phyloP scores from a whole-genome alignment of 1,140 invertebrate genomes.

The Brachionus asplanchnoidis region DNA sequence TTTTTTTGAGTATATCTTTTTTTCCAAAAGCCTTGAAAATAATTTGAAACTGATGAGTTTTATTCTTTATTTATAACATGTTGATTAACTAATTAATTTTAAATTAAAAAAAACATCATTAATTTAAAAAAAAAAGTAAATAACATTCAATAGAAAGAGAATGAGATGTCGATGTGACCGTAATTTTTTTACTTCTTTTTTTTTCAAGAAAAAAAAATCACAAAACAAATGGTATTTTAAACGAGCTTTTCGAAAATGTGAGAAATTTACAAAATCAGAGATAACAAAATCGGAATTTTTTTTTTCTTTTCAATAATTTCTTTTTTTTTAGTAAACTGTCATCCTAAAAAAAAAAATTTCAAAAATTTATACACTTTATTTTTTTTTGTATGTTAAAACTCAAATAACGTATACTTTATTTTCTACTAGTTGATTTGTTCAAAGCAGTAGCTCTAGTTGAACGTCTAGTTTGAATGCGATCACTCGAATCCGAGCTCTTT shows the following conservation, averaged over 20 bases:
- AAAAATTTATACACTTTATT: not conserved
- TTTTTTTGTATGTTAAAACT: not conserved
- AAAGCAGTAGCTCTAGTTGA: not conserved
- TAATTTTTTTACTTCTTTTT: not conserved
- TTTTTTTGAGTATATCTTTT: too few relatives aligned
- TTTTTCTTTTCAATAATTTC: not conserved
- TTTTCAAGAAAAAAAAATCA: not conserved
- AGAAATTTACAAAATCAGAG: not conserved
- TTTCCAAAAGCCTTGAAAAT: not conserved
- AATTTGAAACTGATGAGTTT: not conserved
- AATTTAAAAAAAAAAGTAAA: not conserved
- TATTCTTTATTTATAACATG: not conserved
- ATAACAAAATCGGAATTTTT: not conserved
- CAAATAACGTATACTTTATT: not conserved
- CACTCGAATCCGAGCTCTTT: not conserved
- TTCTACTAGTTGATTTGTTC: constrained; percentile 4
- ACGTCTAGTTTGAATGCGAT: not conserved
- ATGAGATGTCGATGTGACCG: not conserved
- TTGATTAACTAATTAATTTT: not conserved
- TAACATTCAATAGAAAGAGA: not conserved
- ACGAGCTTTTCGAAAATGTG: not conserved
- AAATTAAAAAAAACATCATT: not conserved
- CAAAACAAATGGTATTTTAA: not conserved
- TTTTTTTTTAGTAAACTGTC: not conserved
- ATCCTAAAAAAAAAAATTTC: not conserved